These are phyloP conservation scores for Hyperoplus immaculatus DNA, from an alignment of 2,797 vertebrate species.

Conservation along the genomic window DNA sequence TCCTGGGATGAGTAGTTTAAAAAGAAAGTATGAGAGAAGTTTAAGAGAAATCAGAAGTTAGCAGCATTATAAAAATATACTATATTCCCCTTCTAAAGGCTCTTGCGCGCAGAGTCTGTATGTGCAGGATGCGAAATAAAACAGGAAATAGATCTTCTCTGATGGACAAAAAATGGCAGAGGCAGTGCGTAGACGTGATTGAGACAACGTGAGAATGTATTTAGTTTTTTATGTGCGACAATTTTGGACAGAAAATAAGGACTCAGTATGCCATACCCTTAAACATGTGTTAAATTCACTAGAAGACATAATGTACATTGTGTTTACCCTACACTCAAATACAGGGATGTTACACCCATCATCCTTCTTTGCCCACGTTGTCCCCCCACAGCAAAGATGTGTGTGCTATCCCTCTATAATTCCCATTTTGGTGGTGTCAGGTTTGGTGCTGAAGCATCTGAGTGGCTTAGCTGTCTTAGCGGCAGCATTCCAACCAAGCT, in stretches of 20 bases:
- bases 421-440: constrained; percentile 69
- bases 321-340: constrained; percentile 31
- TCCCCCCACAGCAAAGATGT: constrained; percentile 64
- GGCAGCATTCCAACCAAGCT: constrained; percentile 70
- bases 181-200: no score
- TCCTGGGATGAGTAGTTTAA: background rate
- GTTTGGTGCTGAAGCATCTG: constrained; percentile 74
- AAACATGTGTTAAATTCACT: no score
- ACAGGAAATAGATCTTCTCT: background rate
- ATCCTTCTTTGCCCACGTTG: constrained; percentile 26
- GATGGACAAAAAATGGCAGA: no score
- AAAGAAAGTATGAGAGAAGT: background rate
- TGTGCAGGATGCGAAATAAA: constrained; percentile 33
- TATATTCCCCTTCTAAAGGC: background rate
- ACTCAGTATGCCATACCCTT: no score
- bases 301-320: background rate
- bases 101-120: background rate
- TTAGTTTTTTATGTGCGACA: no score
- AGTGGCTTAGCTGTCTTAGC: constrained; percentile 77
- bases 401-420: constrained; percentile 71
- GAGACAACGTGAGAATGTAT: no score
- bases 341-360: constrained; percentile 28
- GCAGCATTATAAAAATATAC: background rate
- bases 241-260: no score
- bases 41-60: background rate